A percentile compares a stretch with the other conserved stretches of the same genome.
Conservation (phyloP, 2,888 invertebrate species). For the Athalia circularis region DNA sequence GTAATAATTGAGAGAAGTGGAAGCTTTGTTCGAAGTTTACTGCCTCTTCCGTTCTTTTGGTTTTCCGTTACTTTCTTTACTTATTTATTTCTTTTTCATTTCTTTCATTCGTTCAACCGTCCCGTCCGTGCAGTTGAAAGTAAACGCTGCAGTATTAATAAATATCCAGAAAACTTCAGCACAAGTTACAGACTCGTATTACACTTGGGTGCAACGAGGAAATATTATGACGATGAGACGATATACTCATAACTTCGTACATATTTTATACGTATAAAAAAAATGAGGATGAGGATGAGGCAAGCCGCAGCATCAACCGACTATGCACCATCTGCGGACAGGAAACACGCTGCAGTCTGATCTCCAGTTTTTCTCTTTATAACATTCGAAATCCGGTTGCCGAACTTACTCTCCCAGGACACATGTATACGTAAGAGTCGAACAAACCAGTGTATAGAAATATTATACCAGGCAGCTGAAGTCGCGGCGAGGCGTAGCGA, state of each 20-base stretch:
- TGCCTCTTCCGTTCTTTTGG: neutral
- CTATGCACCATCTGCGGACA: slow-evolving; percentile 34
- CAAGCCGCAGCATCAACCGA: slow-evolving; percentile 10
- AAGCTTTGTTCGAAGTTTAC: slow-evolving; percentile 7
- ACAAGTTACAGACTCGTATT: too few relatives aligned
- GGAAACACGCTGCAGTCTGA: slow-evolving; percentile 37
- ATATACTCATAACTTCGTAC: neutral
- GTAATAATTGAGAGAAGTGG: neutral
- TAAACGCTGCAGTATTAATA: neutral
- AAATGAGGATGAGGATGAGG: neutral
- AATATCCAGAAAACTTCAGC: neutral
- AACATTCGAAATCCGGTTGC: slow-evolving; percentile 14
- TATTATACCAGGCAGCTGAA: neutral
- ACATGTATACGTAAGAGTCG: neutral
- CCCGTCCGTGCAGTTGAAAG: neutral
- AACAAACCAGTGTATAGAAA: neutral
- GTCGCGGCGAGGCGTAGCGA: too few relatives aligned
- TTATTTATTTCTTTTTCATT: too few relatives aligned
- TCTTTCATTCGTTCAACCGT: neutral
- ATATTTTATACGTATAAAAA: neutral
- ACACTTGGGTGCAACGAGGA: too few relatives aligned
- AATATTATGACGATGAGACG: neutral
- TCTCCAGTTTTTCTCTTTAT: slow-evolving; percentile 25
- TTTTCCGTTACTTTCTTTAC: neutral
- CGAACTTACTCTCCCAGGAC: slow-evolving; percentile 18